Evolutionary conservation across 2,797 vertebrate genomes (phyloP).

Genomic region (Cichlasoma orientale): DNA sequence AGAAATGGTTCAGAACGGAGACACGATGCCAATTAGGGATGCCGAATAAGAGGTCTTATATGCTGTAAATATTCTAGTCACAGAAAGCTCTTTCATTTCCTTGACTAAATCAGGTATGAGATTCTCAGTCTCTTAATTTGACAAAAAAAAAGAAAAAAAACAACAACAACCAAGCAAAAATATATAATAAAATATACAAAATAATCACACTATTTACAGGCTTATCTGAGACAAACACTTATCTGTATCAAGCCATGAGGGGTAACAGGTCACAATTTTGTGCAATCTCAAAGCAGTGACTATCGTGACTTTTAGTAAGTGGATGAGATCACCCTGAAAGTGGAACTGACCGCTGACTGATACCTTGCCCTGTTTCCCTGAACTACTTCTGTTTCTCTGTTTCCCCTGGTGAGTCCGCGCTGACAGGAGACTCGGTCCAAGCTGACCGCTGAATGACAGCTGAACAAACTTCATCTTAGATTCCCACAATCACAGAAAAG

Average conservation of each 20-base stretch:
- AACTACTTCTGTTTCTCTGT: constrained; percentile 59
- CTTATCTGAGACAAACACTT: background rate
- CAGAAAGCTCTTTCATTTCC: background rate
- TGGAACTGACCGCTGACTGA: constrained; percentile 60
- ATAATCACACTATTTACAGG: background rate
- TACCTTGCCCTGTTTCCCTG: constrained; percentile 52
- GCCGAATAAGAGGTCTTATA: constrained; percentile 6
- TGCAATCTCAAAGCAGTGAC: constrained; percentile 1
- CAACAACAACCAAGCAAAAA: background rate
- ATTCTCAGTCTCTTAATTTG: background rate
- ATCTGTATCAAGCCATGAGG: background rate
- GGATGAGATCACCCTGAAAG: constrained; percentile 63
- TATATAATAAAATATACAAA: background rate
- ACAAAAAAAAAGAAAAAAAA: background rate
- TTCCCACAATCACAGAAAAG: background rate
- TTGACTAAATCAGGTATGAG: background rate
- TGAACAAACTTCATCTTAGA: background rate
- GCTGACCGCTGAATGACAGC: constrained; percentile 27
- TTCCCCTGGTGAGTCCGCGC: constrained; percentile 26
- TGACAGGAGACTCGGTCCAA: background rate
- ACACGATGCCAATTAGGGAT: constrained; percentile 19
- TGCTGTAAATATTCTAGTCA: background rate
- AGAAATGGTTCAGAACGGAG: constrained; percentile 26
- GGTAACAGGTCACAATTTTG: background rate
- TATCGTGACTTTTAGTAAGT: constrained; percentile 38